These are phyloP conservation scores for Cyprinodon diabolis DNA, from an alignment of 2,797 vertebrate species.

Conservation along the genomic window DNA sequence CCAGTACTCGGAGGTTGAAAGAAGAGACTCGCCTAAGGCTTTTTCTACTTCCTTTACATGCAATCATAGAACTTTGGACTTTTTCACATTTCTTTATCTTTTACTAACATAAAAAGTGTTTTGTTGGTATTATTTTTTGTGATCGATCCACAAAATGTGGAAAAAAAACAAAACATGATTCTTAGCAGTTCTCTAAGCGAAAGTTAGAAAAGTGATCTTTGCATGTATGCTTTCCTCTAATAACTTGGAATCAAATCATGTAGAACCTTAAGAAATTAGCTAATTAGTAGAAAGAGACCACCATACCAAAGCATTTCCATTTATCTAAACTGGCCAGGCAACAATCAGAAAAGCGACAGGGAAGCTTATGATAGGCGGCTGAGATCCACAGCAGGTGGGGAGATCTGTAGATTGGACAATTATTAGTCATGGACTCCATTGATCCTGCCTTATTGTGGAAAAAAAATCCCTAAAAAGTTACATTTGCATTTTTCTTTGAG, in stretches of 20 bases:
- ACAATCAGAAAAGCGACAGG: too few relatives aligned
- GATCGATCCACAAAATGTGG: not conserved
- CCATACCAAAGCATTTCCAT: too few relatives aligned
- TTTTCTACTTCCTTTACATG: constrained; percentile 25
- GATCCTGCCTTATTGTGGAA: too few relatives aligned
- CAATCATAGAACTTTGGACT: not conserved
- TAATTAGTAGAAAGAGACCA: too few relatives aligned
- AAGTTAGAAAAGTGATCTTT: not conserved
- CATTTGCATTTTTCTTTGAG: too few relatives aligned
- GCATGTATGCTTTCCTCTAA: not conserved
- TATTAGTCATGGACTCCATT: too few relatives aligned
- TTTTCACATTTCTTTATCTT: not conserved
- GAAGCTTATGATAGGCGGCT: too few relatives aligned
- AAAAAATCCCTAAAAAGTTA: too few relatives aligned
- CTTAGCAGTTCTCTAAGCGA: not conserved
- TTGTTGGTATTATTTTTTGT: not conserved
- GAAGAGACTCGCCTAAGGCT: constrained; percentile 17
- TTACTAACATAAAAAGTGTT: not conserved
- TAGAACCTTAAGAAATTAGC: not conserved
- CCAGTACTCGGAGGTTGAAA: constrained; percentile 25
- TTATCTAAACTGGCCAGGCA: too few relatives aligned
- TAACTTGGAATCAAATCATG: not conserved
- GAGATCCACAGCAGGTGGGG: too few relatives aligned
- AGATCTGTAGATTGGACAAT: too few relatives aligned
- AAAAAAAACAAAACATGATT: not conserved